Percentiles rank a stretch among this genome's conserved stretches.
Conservation (phyloP, 2,113 vertebrate genomes). For the Cairina moschata region DNA sequence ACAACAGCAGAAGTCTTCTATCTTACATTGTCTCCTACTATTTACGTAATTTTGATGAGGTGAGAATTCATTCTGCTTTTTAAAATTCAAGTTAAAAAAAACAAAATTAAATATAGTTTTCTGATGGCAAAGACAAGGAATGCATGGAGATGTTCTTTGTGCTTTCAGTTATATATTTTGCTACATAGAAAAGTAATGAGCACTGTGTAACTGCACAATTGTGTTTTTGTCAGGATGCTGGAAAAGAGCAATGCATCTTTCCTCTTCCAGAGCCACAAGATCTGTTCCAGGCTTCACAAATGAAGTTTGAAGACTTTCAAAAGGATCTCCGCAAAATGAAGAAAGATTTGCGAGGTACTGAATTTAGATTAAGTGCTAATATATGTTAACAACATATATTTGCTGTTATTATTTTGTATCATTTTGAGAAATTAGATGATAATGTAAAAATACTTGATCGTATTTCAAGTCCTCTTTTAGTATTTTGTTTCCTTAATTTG, state of each 20-base stretch:
- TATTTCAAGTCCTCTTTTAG: not conserved
- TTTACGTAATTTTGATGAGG: constrained; percentile 94
- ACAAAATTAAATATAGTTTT: constrained; percentile 39
- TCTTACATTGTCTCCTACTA: constrained; percentile 93
- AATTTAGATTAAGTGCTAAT: not conserved
- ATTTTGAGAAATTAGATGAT: not conserved
- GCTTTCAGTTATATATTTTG: not conserved
- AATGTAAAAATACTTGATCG: not conserved
- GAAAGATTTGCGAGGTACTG: constrained; percentile 91
- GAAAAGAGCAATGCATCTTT: constrained; percentile 90
- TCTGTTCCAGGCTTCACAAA: constrained; percentile 93
- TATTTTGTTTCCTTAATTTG: not conserved
- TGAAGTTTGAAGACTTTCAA: constrained; percentile 98
- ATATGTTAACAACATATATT: not conserved
- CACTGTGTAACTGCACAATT: not conserved
- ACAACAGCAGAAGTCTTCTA: constrained; percentile 90
- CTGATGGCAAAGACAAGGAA: not conserved
- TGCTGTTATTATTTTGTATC: not conserved
- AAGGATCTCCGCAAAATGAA: constrained; percentile 91
- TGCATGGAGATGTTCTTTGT: not conserved
- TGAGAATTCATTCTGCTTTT: constrained; percentile 71
- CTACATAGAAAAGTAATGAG: not conserved
- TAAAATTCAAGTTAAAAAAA: not conserved
- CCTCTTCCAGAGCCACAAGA: constrained; percentile 97
- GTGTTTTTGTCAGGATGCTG: constrained; percentile 85